Base-by-base conservation (phyloP, 2,888 invertebrate genomes). In the Mantis religiosa region DNA sequence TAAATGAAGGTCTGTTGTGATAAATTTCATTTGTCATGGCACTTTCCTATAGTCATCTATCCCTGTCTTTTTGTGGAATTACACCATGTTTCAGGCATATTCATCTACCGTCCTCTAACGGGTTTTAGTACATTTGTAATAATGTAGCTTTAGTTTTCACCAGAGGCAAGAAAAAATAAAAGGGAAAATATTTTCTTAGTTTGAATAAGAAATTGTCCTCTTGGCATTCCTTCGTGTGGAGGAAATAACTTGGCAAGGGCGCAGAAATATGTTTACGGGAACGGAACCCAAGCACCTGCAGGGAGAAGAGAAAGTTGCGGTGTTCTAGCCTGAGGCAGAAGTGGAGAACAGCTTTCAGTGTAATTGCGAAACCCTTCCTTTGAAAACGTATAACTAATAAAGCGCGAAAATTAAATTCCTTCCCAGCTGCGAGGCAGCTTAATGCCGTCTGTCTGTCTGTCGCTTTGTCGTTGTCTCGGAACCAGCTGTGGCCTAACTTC, bases 351-450 rank as follows among this genome's bases (percentile, higher is more conserved):
- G 54, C 54, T 71, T 71, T 71, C 54, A 71, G 54, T 25, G 25
- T 71, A 71, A 71, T 71, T 71, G 54, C 54, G 54, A 71, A 85
- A 27, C 47, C 15, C 85, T 85, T 85, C 85, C 54, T 85, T 86
- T 86, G 86, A 28, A 86, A 81, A 86, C 81, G 71, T 86, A 81
- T 81, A 86, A 86, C 86, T 86, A 86, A 86, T 86, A 86, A 86
- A 71, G 28, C 81, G 15, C 15, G 71, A 30, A 86, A 86, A 86
- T 86, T 86, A 86, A 86, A 86, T 86, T 86, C 86, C 86, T 81
- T 86, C 54, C 86, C 86, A 86, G 71, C 86, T 86, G 86, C 47
- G 20, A 28, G 54, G 54, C 54, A 25, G 54, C 25, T 71, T 71
- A 71, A 71, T 71, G 54, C 20, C 54, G 15, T 25, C 54, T 71